Evolutionary conservation across 2,888 invertebrate species (phyloP).

Genomic region (Brachyptera risi): DNA sequence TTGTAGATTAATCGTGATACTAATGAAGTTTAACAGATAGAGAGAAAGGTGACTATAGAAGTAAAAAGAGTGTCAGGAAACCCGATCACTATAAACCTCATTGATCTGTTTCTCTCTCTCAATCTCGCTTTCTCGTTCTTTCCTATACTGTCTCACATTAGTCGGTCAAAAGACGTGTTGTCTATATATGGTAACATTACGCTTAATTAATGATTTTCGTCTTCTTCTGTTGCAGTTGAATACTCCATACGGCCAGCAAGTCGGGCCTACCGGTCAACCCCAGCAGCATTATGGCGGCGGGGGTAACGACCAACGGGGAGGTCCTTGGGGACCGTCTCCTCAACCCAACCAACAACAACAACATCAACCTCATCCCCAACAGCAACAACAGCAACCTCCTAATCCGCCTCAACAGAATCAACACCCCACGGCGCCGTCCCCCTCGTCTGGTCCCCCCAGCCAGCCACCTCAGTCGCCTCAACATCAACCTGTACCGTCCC

Average conservation of each 20-base stretch:
- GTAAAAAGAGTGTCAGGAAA: too few relatives aligned
- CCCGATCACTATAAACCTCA: too few relatives aligned
- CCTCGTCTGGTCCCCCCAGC: conserved; percentile 46
- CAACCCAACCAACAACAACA: conserved; percentile 57
- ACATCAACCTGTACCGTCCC: conserved; percentile 40
- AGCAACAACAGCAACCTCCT: conserved; percentile 26
- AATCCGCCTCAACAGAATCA: conserved; percentile 45
- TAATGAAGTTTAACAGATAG: too few relatives aligned
- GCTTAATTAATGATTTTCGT: too few relatives aligned
- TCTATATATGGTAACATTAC: too few relatives aligned
- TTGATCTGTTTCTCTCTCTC: too few relatives aligned
- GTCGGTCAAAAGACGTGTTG: too few relatives aligned
- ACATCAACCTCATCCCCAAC: conserved; percentile 46
- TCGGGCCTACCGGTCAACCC: conserved; percentile 17
- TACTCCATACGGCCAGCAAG: conserved; percentile 32
- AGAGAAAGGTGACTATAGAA: too few relatives aligned
- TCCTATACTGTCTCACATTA: too few relatives aligned
- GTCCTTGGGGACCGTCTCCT: conserved; percentile 48
- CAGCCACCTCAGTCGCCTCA: conserved; percentile 51
- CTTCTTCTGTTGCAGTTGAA: conserved; percentile 28
- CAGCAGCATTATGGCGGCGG: conserved; percentile 16
- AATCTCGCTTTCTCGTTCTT: too few relatives aligned
- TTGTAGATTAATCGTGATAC: too few relatives aligned
- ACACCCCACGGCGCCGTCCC: conserved; percentile 32
- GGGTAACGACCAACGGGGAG: conserved; percentile 30